Percentiles rank a stretch among this genome's conserved stretches.
Evolutionary conservation across 2,113 vertebrate genomes (phyloP).

Genomic region (Pseudois nayaur): DNA sequence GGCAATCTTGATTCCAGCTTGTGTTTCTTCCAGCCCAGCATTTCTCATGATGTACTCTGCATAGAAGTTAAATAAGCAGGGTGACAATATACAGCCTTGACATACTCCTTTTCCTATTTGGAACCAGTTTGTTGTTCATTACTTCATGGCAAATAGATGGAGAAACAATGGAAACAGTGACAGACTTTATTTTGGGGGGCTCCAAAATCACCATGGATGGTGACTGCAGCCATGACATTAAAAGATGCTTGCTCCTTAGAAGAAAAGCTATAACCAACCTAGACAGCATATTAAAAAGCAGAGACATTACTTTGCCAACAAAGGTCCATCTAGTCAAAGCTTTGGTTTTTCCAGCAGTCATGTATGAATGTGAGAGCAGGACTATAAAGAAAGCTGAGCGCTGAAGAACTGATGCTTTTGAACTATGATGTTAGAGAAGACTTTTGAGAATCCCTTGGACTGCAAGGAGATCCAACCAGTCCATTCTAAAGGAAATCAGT

Average conservation of each 20-base stretch:
- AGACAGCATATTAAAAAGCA: not conserved
- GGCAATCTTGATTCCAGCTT: no score
- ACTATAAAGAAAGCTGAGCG: not conserved
- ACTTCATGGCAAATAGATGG: not conserved
- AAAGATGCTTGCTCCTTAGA: not conserved
- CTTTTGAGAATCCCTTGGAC: not conserved
- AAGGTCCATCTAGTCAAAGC: not conserved
- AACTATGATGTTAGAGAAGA: not conserved
- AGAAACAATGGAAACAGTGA: not conserved
- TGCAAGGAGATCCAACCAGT: not conserved
- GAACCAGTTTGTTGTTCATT: not conserved
- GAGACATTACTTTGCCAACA: not conserved
- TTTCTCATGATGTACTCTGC: no score
- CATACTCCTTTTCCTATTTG: no score
- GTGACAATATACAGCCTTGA: no score
- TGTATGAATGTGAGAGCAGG: not conserved
- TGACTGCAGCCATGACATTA: not conserved
- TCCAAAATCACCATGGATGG: not conserved
- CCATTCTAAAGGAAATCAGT: not conserved
- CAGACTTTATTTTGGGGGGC: not conserved
- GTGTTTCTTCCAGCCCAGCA: no score
- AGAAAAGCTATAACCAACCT: not conserved
- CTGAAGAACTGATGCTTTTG: not conserved
- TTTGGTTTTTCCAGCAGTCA: not conserved
- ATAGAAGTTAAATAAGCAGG: no score